Evolutionary conservation across 1,140 invertebrate genomes (phyloP), one percentile per base, ranked within the genome.

Genomic region (Zaprionus ornatus): DNA sequence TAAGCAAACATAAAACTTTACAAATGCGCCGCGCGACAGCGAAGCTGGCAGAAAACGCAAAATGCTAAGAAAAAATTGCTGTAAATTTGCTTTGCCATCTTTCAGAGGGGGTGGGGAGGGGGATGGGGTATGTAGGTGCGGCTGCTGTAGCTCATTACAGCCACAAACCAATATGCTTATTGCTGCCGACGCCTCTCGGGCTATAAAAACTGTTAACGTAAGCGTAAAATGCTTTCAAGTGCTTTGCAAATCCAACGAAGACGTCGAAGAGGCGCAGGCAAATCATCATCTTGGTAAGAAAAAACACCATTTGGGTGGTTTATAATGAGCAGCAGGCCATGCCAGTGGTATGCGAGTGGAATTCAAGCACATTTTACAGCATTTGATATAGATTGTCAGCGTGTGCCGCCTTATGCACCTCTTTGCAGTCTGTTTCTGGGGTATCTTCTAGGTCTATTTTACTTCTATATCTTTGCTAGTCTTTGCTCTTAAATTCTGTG

Each of bases 81-180:
- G 74, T 70, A 75, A 84, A 88, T 84, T 81, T 77, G 74, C 77
- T 72, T 84, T 70, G 55, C 59, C 80, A 66, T 68, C 77, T 81
- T 72, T 52, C 37, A 64, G 17, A 7, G 27, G 12, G 17, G 32
- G 10, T 1, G 12, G 5, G 3, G 15, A 19, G 64, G 13, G 13
- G 4, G 23, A 4, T 6, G 25, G 23, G 17, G 23, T 23, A n/a
- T n/a, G 19, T 23, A 21, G 35, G 13, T 12, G 40, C 21, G 55
- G 69, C 37, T 50, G 59, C 73, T 59, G 37, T 65, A 88, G 84
- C 84, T 88, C 80, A 88, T 88, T 88, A 88, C 78, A 79, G 71
- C 84, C 84, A 84, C 84, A 90, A 88, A 88, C 85, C 84, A 88
- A 88, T 88, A 88, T 88, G 84, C 84, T 90, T 88, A 90, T 88